phyloP scores from a whole-genome alignment of 2,113 vertebrate genomes.

The Myotis brandtii region DNA sequence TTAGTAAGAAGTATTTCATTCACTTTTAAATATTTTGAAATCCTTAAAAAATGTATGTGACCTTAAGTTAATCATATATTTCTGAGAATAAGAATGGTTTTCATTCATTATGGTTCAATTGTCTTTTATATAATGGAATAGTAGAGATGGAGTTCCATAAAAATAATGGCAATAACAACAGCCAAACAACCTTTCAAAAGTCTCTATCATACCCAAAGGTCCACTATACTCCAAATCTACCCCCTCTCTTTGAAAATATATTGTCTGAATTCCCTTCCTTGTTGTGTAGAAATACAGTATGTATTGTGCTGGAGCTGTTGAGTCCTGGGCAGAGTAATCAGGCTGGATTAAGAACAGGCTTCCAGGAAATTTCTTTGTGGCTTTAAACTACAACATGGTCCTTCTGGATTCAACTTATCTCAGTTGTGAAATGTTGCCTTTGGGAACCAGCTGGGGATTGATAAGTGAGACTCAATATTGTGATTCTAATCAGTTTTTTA shows the following conservation, averaged over 20 bases:
- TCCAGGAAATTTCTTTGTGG: constrained; percentile 14
- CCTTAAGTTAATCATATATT: constrained; percentile 20
- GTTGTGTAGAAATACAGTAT: background rate
- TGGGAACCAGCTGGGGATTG: background rate
- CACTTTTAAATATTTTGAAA: constrained; percentile 33
- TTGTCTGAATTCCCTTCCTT: background rate
- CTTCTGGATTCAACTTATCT: background rate
- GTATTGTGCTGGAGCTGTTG: background rate
- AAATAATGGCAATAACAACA: background rate
- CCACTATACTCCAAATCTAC: background rate
- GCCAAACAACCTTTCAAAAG: background rate
- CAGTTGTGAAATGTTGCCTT: background rate
- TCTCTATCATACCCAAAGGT: background rate
- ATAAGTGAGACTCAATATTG: background rate
- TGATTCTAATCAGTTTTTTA: constrained; percentile 27
- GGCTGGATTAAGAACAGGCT: background rate
- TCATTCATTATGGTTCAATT: background rate
- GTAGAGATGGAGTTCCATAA: background rate
- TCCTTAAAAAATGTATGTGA: background rate
- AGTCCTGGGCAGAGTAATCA: background rate
- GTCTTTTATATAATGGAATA: constrained; percentile 16
- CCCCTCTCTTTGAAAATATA: background rate
- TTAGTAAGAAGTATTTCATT: constrained; percentile 10
- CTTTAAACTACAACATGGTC: background rate
- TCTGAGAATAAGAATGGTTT: background rate